phyloP scores from a whole-genome alignment of 2,888 invertebrate species.

The Gryllus longicercus region DNA sequence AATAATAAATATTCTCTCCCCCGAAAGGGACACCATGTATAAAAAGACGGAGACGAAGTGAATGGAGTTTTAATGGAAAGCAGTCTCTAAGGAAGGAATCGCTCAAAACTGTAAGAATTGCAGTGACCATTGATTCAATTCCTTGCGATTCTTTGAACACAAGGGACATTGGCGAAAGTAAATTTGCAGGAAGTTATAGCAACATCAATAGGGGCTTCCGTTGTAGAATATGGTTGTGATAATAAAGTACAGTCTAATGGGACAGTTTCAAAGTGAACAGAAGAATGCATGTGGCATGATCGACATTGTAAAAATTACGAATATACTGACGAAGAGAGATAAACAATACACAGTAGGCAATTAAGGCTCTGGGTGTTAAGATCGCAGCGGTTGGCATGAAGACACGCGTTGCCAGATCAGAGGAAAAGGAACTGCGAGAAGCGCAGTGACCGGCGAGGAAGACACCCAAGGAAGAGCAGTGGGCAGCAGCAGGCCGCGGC shows the following conservation, averaged over 20 bases:
- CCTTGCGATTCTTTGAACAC: no score
- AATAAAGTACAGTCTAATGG: not conserved
- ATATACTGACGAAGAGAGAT: not conserved
- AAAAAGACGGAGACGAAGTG: not conserved
- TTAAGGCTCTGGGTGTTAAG: no score
- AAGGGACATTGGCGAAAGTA: not conserved
- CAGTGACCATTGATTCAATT: no score
- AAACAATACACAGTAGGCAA: not conserved
- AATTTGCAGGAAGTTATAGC: not conserved
- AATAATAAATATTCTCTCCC: not conserved
- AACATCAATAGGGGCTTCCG: no score
- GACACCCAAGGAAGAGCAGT: no score
- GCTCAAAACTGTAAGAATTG: no score
- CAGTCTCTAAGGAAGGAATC: not conserved
- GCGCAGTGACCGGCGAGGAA: no score
- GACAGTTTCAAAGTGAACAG: not conserved
- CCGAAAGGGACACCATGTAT: not conserved
- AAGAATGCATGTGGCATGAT: not conserved
- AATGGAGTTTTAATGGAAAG: not conserved
- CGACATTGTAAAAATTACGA: not conserved
- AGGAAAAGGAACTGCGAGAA: no score
- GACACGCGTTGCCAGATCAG: no score
- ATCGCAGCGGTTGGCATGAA: no score
- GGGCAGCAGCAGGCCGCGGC: no score
- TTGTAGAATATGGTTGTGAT: no score